Evolutionary conservation across 2,113 vertebrate genomes (phyloP).

Genomic region (Lichenostomus cassidix): DNA sequence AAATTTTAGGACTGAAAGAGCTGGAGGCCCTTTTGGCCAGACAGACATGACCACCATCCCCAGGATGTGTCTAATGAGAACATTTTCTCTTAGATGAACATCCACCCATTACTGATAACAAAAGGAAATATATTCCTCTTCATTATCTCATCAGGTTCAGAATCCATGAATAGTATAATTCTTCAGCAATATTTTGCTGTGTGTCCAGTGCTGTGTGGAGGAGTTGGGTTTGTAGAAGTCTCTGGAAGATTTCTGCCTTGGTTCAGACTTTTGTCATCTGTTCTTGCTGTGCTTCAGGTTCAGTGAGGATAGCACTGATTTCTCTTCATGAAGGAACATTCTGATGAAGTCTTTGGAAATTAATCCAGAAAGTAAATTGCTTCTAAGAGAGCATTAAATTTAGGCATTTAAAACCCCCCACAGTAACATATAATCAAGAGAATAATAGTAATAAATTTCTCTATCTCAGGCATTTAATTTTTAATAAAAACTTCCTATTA

Average conservation of each 20-base stretch:
- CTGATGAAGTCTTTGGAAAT: not conserved
- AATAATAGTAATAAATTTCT: not conserved
- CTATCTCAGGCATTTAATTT: not conserved
- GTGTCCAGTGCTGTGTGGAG: accelerated
- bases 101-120: not conserved
- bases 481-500: not conserved
- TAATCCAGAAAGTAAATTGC: not conserved
- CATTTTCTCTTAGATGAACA: not conserved
- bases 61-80: not conserved
- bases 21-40: not conserved
- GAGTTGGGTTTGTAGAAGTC: not conserved
- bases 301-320: not conserved
- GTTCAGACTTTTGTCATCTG: not conserved
- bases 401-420: not conserved
- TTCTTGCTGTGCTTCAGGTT: not conserved
- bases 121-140: not conserved
- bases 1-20: not conserved
- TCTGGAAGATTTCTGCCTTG: not conserved
- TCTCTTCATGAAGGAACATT: not conserved
- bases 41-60: accelerated
- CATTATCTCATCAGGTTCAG: not conserved
- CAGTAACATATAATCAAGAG: not conserved
- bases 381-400: not conserved
- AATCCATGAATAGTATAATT: not conserved
- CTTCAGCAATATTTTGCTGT: not conserved